phyloP scores from a whole-genome alignment of 2,113 vertebrate genomes.

The Neotoma lepida region DNA sequence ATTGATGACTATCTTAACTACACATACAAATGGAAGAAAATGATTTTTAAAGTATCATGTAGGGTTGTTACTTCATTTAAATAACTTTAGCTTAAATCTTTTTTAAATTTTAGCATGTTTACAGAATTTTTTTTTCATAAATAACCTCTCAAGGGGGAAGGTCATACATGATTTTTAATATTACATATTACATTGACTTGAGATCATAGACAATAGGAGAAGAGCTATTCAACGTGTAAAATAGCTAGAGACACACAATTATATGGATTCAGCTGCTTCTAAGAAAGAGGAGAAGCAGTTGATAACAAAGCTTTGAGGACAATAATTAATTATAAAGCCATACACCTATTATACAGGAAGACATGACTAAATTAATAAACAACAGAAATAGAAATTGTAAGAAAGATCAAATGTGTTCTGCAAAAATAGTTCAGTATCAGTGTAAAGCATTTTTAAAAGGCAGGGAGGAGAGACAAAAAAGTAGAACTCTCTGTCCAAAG shows the following conservation, averaged over 20 bases:
- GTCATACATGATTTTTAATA: not conserved
- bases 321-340: not conserved
- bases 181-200: not conserved
- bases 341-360: not conserved
- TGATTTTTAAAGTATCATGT: not conserved
- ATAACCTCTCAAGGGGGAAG: not conserved
- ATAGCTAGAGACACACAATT: not conserved
- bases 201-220: not conserved
- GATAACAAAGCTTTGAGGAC: not conserved
- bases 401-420: not conserved
- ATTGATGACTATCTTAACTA: not conserved
- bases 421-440: not conserved
- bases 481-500: not conserved
- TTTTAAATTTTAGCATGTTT: not conserved
- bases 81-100: not conserved
- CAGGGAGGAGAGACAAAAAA: not conserved
- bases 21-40: not conserved
- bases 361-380: not conserved
- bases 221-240: not conserved
- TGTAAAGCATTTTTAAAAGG: not conserved
- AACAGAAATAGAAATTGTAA: not conserved
- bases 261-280: not conserved
- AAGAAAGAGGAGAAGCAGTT: too few species aligned
- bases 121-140: not conserved
- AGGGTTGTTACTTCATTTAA: not conserved